Base-by-base conservation (phyloP, 2,797 vertebrate genomes). In the Botia kubotai region DNA sequence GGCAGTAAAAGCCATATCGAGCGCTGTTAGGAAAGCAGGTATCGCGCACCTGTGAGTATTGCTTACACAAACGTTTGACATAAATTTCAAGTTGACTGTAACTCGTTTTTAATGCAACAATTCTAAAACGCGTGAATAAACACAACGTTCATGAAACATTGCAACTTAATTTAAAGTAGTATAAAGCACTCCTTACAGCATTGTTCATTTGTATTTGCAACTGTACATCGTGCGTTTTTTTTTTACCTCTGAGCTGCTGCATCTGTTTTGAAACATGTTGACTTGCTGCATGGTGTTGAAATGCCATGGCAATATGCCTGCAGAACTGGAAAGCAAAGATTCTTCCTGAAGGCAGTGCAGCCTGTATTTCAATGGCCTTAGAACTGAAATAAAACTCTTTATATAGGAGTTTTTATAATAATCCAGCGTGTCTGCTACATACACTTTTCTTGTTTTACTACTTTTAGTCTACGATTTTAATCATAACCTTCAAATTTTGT, bases 11-110 rank as follows among this genome's bases (percentile, higher is more conserved):
- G 96, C 96, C 86, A 98, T 97, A 84, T 98, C 97, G 39, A 94
- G 93, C 0, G 96, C 96, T 0, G 97, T 98, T 90, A 94, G 97
- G 72, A 98, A 98, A 87, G 97, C 96, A 6, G 97, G 97, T 16
- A 94, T 98, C 80, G 97, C 97, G 5, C 93, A 98, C 83, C 93
- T 98, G 97, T 98, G 91, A 98, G 97, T 97, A 79, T 52, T 23
- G 36, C 26, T 8, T 26, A 10, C 16, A 14, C 52, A 53, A 17
- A 53, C 52, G 3, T 53, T 1, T 17, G 52, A 53, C 16, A 63
- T n/a, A n/a, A 12, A 50, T 12, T 50, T 50, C 10, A 50, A 2
- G 10, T 50, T 13, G 10, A 50, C 46, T 50, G 2, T 11, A 50
- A 13, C 8, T 12, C 2, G 8, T 50, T 50, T 50, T 13, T 50